Base-by-base conservation (phyloP, 1,140 invertebrate species). In the Sesamia nonagrioides region DNA sequence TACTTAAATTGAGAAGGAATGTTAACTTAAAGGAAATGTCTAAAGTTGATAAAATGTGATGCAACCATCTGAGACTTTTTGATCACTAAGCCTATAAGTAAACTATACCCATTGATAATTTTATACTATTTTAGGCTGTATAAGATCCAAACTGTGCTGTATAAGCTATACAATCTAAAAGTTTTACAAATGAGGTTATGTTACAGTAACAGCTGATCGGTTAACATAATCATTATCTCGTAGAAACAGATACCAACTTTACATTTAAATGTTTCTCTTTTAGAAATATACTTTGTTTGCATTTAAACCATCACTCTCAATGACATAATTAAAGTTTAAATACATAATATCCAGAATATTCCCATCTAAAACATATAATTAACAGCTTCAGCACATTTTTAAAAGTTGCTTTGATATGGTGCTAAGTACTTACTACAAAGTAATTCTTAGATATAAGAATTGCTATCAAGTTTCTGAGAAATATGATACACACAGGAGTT, bases 381-480 rank as follows among this genome's bases (percentile, higher is more conserved):
- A 11, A 45, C 8, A 13, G 45, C 3, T 5, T n/a, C 45, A 50
- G 13, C 15, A 50, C 15, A 50, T 50, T 50, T 5, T n/a, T 50
- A 50, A 4, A 50, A 45, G 6, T 50, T 13, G 11, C 0, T 13
- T 3, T 3, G 42, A 40, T 40, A 40, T 40, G 37, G 6, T 8
- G 6, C 9, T 40, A 8, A 40, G 11, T 45, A 45, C 42, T 13
- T 45, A 50, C 54, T 18, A 9, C 54, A 21, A 33, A 21, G 52
- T 15, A 0, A 27, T 15, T 33, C 21, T 27, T 15, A 50, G 45
- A 50, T 50, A 35, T 35, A 60, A 13, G 11, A 17, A 63, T 11
- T 42, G 61, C 35, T 66, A 66, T 66, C 61, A 66, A 45, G 61
- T 66, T 66, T 66, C 61, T 40, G n/a, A 66, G 61, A 66, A 66